Percentiles rank a stretch among this genome's conserved stretches.
Conservation (phyloP, 2,113 vertebrate genomes). For the Sterna hirundo region DNA sequence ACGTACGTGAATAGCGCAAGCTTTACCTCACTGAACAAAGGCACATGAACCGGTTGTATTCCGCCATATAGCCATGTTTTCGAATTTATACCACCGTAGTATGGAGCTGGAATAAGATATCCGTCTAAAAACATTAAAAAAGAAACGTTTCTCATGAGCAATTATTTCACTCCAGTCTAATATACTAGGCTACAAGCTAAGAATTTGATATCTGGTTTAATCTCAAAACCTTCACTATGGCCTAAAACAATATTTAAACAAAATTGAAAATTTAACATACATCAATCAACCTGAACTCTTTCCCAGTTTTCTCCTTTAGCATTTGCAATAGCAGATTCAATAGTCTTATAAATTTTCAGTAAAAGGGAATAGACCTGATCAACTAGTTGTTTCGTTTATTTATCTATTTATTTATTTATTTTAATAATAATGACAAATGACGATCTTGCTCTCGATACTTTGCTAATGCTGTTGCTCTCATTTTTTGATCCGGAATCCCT, state of each 20-base stretch:
- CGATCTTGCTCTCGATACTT: background rate
- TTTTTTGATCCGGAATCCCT: background rate
- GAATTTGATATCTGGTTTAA: background rate
- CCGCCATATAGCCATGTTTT: background rate
- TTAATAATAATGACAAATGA: background rate
- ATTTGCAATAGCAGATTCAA: background rate
- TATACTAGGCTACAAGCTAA: background rate
- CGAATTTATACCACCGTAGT: background rate
- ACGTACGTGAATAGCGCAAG: background rate
- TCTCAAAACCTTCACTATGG: background rate
- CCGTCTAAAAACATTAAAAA: background rate
- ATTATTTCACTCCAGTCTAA: background rate
- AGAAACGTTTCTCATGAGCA: background rate
- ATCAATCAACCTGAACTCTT: background rate
- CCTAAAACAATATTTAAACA: background rate
- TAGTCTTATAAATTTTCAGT: background rate
- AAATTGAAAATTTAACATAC: background rate
- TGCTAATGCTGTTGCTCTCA: background rate
- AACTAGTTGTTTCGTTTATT: background rate
- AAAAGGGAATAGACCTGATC: background rate
- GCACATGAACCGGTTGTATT: background rate
- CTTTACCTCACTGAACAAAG: conserved; percentile 15
- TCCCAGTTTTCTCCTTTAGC: background rate
- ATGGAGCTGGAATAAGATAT: conserved; percentile 40
- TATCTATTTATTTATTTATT: background rate